A percentile compares a stretch with the other conserved stretches of the same genome.
phyloP scores from a whole-genome alignment of 2,113 vertebrate species.

The Ia io region DNA sequence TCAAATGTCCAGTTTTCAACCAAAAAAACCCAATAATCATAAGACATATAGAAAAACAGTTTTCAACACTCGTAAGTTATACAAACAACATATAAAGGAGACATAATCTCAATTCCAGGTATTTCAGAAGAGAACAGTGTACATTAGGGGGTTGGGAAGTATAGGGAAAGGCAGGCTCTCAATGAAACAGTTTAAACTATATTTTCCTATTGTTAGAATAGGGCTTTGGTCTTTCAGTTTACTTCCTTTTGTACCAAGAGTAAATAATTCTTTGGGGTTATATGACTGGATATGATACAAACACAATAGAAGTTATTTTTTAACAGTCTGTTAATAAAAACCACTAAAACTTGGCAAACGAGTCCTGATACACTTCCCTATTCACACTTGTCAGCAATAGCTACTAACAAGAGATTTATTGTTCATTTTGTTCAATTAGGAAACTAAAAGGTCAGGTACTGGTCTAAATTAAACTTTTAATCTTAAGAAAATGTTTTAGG shows the following conservation, averaged over 20 bases:
- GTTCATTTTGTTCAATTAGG: constrained; percentile 22
- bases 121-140: not conserved
- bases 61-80: constrained; percentile 4
- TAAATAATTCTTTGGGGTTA: constrained; percentile 33
- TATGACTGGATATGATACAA: not conserved
- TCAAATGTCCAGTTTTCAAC: no score
- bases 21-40: no score
- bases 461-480: constrained; percentile 40
- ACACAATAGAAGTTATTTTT: not conserved
- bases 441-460: constrained; percentile 27
- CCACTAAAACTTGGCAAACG: constrained; percentile 8
- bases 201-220: constrained; percentile 30
- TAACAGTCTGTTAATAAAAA: not conserved
- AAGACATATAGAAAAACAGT: not conserved
- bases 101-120: not conserved
- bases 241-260: not conserved
- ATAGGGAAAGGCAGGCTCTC: not conserved
- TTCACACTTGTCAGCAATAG: not conserved
- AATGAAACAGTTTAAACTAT: constrained; percentile 7
- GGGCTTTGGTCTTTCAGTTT: not conserved
- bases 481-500: constrained; percentile 27
- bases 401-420: constrained; percentile 34
- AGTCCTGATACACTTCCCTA: not conserved
- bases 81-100: not conserved
- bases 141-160: not conserved